phyloP scores from a whole-genome alignment of 2,888 invertebrate genomes.

The Eilema caniola region DNA sequence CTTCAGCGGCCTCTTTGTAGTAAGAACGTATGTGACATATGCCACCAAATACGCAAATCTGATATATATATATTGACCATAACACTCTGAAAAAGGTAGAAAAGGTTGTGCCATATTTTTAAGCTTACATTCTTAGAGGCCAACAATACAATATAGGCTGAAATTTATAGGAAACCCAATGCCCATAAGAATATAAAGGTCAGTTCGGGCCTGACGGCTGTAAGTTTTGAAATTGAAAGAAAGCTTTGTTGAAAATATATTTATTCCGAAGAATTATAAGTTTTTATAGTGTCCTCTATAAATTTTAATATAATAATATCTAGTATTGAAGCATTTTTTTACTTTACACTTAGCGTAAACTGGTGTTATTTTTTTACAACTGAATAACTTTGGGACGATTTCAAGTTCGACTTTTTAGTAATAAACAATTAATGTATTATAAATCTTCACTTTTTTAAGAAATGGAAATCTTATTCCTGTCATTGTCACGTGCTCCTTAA shows the following conservation, averaged over 20 bases:
- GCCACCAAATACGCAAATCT: not conserved
- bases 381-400: too few relatives aligned
- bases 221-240: not conserved
- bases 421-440: too few relatives aligned
- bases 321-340: too few relatives aligned
- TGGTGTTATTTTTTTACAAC: too few relatives aligned
- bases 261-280: too few relatives aligned
- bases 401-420: too few relatives aligned
- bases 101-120: constrained; percentile 3
- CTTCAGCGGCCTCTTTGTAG: not conserved
- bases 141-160: constrained; percentile 16
- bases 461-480: too few relatives aligned
- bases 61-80: not conserved
- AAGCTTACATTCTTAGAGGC: constrained; percentile 3
- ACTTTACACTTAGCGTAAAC: too few relatives aligned
- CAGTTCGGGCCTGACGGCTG: not conserved
- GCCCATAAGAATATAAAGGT: not conserved
- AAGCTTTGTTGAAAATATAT: not conserved
- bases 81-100: constrained; percentile 15
- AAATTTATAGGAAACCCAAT: constrained; percentile 13
- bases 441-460: too few relatives aligned
- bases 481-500: too few relatives aligned
- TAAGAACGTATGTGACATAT: not conserved
- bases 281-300: too few relatives aligned
- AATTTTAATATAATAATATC: too few relatives aligned